Percentiles rank a stretch among this genome's conserved stretches.
phyloP scores from a whole-genome alignment of 2,888 invertebrate species.

The Dioctria linearis region DNA sequence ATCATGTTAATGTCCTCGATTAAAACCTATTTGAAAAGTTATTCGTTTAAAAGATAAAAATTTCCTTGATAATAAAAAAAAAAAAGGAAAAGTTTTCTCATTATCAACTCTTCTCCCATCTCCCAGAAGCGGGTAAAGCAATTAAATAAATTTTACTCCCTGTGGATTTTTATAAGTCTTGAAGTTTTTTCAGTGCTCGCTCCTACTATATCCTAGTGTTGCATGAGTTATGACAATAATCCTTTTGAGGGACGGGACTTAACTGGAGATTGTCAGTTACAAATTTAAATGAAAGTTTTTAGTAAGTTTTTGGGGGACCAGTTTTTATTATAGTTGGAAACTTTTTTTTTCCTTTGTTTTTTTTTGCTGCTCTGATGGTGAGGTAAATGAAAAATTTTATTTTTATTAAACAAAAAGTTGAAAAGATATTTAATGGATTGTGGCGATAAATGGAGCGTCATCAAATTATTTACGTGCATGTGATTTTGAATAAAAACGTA shows the following conservation, averaged over 20 bases:
- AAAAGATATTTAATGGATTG: too few relatives aligned
- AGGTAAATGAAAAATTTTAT: too few relatives aligned
- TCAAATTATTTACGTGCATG: too few relatives aligned
- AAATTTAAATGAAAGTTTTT: too few relatives aligned
- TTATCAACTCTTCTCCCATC: not conserved
- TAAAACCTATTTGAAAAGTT: too few relatives aligned
- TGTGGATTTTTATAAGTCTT: not conserved
- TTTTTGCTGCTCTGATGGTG: too few relatives aligned
- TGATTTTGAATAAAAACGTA: too few relatives aligned
- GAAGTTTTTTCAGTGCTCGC: conserved; percentile 2
- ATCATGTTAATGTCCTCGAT: conserved; percentile 13
- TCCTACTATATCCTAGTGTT: not conserved
- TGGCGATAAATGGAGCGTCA: too few relatives aligned
- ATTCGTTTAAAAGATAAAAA: not conserved
- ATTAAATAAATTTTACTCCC: conserved; percentile 19
- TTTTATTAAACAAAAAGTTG: too few relatives aligned
- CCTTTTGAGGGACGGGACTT: conserved; percentile 20
- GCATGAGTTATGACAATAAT: conserved; percentile 27
- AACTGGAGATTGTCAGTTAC: not conserved
- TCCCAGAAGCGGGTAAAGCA: not conserved
- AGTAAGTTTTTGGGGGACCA: too few relatives aligned
- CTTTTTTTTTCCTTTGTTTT: too few relatives aligned
- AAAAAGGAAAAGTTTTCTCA: conserved; percentile 29
- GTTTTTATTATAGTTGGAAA: too few relatives aligned
- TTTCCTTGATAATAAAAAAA: not conserved